Evolutionary conservation across 1,140 invertebrate species (phyloP).

Genomic region (Drosophila pectinifera): DNA sequence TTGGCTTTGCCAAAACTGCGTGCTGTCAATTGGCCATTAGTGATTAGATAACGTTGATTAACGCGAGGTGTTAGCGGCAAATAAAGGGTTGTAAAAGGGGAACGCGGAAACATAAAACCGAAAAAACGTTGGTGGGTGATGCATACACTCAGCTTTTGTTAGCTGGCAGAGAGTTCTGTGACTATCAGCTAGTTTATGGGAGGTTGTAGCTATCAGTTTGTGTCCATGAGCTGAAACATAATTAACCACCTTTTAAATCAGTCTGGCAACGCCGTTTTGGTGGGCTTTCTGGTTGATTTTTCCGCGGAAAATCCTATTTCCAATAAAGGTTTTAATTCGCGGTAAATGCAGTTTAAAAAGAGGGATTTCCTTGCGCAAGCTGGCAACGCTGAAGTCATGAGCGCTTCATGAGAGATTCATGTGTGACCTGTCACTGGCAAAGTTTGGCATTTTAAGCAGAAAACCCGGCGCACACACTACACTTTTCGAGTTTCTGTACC

Average conservation of each 20-base stretch:
- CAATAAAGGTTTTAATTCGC: too few relatives aligned
- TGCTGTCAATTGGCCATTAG: constrained; percentile 48
- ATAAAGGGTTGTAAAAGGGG: constrained; percentile 3
- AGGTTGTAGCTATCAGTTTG: background rate
- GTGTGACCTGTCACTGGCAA: too few relatives aligned
- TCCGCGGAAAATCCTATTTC: too few relatives aligned
- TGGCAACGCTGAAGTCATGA: too few relatives aligned
- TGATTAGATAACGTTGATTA: constrained; percentile 42
- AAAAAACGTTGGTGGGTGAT: constrained; percentile 12
- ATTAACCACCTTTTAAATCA: background rate
- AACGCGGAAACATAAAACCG: too few relatives aligned
- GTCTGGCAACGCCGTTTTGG: background rate
- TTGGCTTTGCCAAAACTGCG: constrained; percentile 29
- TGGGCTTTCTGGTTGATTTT: too few relatives aligned
- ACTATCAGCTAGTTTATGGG: background rate
- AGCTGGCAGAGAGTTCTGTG: background rate
- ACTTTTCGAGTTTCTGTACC: background rate
- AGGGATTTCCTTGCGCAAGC: too few relatives aligned
- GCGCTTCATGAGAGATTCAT: too few relatives aligned
- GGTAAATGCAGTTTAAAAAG: too few relatives aligned
- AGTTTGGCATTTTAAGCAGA: too few relatives aligned
- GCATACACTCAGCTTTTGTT: background rate
- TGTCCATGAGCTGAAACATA: background rate
- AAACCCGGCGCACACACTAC: too few relatives aligned
- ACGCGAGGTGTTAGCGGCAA: constrained; percentile 28